A percentile compares a stretch with the other conserved stretches of the same genome.
Conservation (phyloP, 1,140 invertebrate species). For the Oedothorax gibbosus region DNA sequence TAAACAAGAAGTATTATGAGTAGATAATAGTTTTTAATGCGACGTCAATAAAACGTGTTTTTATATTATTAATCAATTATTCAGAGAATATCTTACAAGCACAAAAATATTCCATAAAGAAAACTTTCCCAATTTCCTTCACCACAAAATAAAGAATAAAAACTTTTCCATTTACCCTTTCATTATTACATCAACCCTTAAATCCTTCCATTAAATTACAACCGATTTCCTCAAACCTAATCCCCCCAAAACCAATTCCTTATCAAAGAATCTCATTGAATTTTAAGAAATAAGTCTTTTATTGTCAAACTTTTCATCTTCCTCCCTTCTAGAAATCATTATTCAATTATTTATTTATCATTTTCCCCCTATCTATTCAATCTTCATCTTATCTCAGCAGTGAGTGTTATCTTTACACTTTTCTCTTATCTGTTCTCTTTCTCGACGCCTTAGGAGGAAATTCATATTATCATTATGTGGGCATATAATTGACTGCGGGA, state of each 20-base stretch:
- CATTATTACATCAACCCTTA: no score
- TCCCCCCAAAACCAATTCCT: slow-evolving; percentile 28
- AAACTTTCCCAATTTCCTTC: no score
- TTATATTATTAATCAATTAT: no score
- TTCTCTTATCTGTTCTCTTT: background rate
- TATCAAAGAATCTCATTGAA: slow-evolving; percentile 48
- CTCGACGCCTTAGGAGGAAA: background rate
- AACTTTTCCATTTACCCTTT: no score
- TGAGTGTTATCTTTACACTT: slow-evolving; percentile 48
- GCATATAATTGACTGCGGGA: slow-evolving; percentile 43
- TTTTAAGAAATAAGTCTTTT: slow-evolving; percentile 60
- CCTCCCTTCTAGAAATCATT: slow-evolving; percentile 41
- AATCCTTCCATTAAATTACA: slow-evolving; percentile 11
- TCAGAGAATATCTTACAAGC: no score
- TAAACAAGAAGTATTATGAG: no score
- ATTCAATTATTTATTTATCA: slow-evolving; percentile 59
- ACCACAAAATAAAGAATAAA: no score
- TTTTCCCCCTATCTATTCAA: slow-evolving; percentile 35
- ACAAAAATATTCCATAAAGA: no score
- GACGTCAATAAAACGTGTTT: no score
- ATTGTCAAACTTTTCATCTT: slow-evolving; percentile 46
- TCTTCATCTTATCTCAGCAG: slow-evolving; percentile 44
- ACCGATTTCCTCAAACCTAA: background rate
- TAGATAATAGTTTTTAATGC: no score
- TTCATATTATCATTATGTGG: slow-evolving; percentile 55